Base-by-base conservation (phyloP, 1,140 invertebrate genomes). In the Drosophila willistoni region DNA sequence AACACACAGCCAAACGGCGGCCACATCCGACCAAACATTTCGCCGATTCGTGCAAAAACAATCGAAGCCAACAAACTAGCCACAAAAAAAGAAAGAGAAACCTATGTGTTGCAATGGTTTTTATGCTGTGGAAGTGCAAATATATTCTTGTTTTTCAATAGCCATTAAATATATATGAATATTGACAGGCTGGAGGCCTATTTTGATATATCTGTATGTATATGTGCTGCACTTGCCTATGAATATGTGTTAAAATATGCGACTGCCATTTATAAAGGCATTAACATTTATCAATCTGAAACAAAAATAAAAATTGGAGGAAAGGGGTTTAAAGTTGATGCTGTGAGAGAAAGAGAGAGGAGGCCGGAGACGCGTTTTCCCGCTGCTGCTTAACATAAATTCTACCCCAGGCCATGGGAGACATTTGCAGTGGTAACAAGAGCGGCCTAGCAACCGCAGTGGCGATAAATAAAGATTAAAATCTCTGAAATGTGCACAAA, bases 381-480 rank as follows among this genome's bases (percentile, higher is more conserved):
- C 44, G 44, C 9, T 51, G 44, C 44, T 51, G 44, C 44, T 51
- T 51, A 51, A 51, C 44, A 51, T 51, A 51, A 51, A 51, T 51
- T 51, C 12, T 51, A 6, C 14, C 44, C 44, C 17, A 19, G 44
- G 44, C 44, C 9, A 19, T 51, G 19, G 19, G 36, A 39, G 9
- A 85, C 67, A 73, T 77, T 69, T 42, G 17, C 56, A 47, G 56
- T 12, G 36, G 36, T 5, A 39, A 39, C 36, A 13, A 39, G 36
- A 39, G 36, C 66, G 36, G 41, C 55, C 67, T 42, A 59, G 22
- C 79, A 7, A 63, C 64, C 64, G 64, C 77, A 86, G 47, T 34
- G 79, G 64, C 83, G 76, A 86, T 86, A 86, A 86, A 86, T 86
- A 86, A 86, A 86, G 83, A 86, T 86, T 86, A 86, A 86, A 86